Evolutionary conservation across 2,113 vertebrate genomes (phyloP).

Genomic region (Tragelaphus scriptus): DNA sequence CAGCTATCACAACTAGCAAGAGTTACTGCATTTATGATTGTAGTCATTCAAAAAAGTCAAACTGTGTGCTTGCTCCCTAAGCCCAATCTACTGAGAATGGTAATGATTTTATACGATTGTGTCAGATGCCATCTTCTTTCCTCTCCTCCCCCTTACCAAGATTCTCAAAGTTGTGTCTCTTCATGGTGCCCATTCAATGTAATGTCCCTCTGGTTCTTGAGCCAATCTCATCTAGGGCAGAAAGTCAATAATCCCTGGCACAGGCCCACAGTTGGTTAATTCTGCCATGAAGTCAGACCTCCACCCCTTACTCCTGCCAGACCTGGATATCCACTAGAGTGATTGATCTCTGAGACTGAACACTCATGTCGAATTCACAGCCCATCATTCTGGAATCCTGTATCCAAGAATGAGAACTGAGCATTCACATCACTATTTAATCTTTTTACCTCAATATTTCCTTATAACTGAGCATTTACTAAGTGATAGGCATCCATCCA

Average conservation of each 20-base stretch:
- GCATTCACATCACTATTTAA: neutral
- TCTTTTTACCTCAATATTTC: neutral
- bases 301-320: neutral
- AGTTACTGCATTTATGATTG: neutral
- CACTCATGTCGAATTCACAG: neutral
- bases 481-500: neutral
- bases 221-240: neutral
- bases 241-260: neutral
- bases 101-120: neutral
- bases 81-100: neutral
- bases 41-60: slow-evolving; percentile 11
- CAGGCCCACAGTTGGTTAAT: neutral
- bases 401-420: neutral
- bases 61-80: neutral
- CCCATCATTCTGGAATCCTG: neutral
- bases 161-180: neutral
- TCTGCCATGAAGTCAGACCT: neutral
- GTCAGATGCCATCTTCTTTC: neutral
- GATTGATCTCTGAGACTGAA: neutral
- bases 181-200: neutral
- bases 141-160: neutral
- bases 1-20: neutral
- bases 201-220: neutral
- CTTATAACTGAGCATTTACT: neutral
- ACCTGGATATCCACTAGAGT: neutral